Conservation (phyloP, 2,113 vertebrate species). For the Calidris pugnax region DNA sequence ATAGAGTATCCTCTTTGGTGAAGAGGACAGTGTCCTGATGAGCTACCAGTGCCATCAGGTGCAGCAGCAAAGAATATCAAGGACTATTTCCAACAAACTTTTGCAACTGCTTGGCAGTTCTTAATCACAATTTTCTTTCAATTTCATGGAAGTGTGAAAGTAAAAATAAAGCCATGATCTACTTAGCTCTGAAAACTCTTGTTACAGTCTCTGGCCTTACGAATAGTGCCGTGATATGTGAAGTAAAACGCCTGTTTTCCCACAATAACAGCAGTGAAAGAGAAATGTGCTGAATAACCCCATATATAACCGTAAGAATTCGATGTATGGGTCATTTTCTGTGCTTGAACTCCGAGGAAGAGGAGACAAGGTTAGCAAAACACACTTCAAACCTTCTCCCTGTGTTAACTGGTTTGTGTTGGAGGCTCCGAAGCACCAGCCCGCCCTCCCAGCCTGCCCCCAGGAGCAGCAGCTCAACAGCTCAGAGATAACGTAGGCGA, state of each 20-base stretch:
- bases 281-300: constrained; percentile 19
- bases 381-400: constrained; percentile 43
- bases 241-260: constrained; percentile 38
- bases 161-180: constrained; percentile 31
- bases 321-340: constrained; percentile 37
- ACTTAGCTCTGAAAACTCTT: constrained; percentile 11
- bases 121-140: constrained; percentile 26
- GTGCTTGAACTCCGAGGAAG: constrained; percentile 19
- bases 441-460: neutral
- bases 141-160: constrained; percentile 16
- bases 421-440: constrained; percentile 21
- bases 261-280: neutral
- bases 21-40: neutral
- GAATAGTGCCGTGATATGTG: neutral
- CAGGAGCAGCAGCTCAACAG: constrained; percentile 2
- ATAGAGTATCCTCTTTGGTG: neutral
- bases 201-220: constrained; percentile 2
- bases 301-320: constrained; percentile 59
- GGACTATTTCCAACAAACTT: neutral
- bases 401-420: constrained; percentile 22
- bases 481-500: neutral
- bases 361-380: constrained; percentile 59
- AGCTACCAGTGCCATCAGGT: neutral
- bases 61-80: neutral
- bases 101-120: neutral